These are phyloP conservation scores for Heliconius ismenius DNA, from an alignment of 2,888 invertebrate genomes.

Conservation along the genomic window DNA sequence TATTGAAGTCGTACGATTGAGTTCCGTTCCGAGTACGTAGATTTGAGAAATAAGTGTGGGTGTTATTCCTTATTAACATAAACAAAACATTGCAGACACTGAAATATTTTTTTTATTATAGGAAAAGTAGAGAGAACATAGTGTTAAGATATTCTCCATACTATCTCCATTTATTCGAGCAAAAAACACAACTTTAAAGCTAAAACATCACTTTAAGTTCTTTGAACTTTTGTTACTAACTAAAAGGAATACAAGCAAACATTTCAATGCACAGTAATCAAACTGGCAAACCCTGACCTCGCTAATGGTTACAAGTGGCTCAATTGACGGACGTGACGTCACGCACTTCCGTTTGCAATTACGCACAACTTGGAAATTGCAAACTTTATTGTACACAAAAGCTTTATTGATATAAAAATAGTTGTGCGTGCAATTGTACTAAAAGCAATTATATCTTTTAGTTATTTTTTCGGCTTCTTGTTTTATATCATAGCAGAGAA, in stretches of 20 bases:
- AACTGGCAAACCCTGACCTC: constrained; percentile 65
- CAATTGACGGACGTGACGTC: constrained; percentile 73
- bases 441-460: neutral
- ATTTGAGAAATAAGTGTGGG: too few species aligned
- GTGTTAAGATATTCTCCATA: neutral
- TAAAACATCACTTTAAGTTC: constrained; percentile 9
- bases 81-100: too few species aligned
- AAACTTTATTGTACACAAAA: constrained; percentile 29
- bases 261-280: constrained; percentile 31
- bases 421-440: neutral
- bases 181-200: neutral
- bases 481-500: too few species aligned
- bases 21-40: too few species aligned
- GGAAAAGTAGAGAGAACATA: neutral
- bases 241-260: constrained; percentile 21
- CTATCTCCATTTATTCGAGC: neutral
- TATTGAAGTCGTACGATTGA: too few species aligned
- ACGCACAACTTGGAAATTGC: constrained; percentile 56
- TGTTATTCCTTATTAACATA: too few species aligned
- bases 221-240: constrained; percentile 8
- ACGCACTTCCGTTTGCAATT: constrained; percentile 71
- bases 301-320: constrained; percentile 52
- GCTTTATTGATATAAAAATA: constrained; percentile 24
- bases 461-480: too few species aligned
- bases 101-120: too few species aligned